Conservation (phyloP, 2,888 invertebrate species). For the Amiota minor region DNA sequence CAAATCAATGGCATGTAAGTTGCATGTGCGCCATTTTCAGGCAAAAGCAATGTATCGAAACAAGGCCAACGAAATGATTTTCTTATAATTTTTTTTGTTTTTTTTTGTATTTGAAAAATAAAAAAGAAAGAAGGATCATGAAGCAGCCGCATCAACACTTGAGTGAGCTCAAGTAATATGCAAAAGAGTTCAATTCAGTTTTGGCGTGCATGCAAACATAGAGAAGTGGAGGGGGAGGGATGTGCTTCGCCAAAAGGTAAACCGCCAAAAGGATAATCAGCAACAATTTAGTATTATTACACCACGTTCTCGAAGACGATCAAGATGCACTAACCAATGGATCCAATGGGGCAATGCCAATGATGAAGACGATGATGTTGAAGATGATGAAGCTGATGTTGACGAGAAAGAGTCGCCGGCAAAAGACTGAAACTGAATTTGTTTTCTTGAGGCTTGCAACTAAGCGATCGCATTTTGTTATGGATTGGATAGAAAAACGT, state of each 20-base stretch:
- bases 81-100: no score
- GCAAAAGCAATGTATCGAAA: not conserved
- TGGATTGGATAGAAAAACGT: no score
- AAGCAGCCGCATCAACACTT: not conserved
- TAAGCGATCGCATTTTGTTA: no score
- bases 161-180: conserved; percentile 42
- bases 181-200: conserved; percentile 47
- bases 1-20: conserved; percentile 45
- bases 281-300: conserved; percentile 74
- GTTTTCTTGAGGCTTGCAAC: no score
- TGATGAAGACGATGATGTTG: not conserved
- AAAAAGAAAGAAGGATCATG: not conserved
- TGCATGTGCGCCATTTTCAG: conserved; percentile 67
- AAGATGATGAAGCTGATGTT: not conserved
- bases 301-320: conserved; percentile 66
- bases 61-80: no score
- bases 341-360: no score
- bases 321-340: conserved; percentile 33
- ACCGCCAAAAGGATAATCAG: conserved; percentile 73
- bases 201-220: no score
- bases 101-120: no score
- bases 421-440: no score
- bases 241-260: conserved; percentile 60
- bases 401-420: no score
- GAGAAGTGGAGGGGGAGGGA: not conserved